phyloP scores from a whole-genome alignment of 53 echinoderm and acorn worm species.

The Antedon mediterranea region DNA sequence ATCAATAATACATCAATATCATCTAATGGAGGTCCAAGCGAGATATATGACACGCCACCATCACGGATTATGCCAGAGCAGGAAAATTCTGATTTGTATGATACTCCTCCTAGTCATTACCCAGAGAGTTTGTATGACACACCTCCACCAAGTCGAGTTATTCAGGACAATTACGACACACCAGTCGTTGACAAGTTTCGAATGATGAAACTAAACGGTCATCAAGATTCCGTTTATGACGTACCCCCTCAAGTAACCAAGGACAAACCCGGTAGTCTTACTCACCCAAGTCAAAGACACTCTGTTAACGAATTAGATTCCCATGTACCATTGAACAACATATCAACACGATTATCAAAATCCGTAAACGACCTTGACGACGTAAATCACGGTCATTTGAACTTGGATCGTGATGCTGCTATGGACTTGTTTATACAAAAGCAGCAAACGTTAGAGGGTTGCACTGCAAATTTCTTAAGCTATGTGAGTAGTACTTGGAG shows the following conservation, averaged over 20 bases:
- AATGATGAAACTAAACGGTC: neutral
- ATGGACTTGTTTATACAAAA: slow-evolving; percentile 63
- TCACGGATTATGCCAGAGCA: slow-evolving; percentile 17
- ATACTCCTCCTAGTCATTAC: slow-evolving; percentile 15
- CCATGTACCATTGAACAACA: slow-evolving; percentile 12
- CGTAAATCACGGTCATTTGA: slow-evolving; percentile 19
- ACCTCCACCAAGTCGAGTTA: slow-evolving; percentile 23
- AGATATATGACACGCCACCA: slow-evolving; percentile 52
- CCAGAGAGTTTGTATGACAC: slow-evolving; percentile 41
- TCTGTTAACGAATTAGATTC: slow-evolving; percentile 28
- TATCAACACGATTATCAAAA: slow-evolving; percentile 19
- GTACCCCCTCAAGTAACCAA: slow-evolving; percentile 86
- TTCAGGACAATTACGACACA: slow-evolving; percentile 65
- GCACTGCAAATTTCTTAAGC: slow-evolving; percentile 71
- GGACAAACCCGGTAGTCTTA: slow-evolving; percentile 45
- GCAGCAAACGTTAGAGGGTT: slow-evolving; percentile 70
- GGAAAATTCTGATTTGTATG: slow-evolving; percentile 9
- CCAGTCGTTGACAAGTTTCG: slow-evolving; percentile 26
- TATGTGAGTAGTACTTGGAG: slow-evolving; percentile 96
- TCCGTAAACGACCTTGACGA: slow-evolving; percentile 50
- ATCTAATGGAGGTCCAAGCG: slow-evolving; percentile 20
- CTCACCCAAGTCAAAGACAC: slow-evolving; percentile 9
- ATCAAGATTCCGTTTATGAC: slow-evolving; percentile 69
- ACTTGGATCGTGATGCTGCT: slow-evolving; percentile 76
- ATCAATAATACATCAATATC: neutral